A percentile compares a stretch with the other conserved stretches of the same genome.
These are phyloP conservation scores for Sardina pilchardus DNA, from an alignment of 2,113 vertebrate genomes.

Conservation along the genomic window DNA sequence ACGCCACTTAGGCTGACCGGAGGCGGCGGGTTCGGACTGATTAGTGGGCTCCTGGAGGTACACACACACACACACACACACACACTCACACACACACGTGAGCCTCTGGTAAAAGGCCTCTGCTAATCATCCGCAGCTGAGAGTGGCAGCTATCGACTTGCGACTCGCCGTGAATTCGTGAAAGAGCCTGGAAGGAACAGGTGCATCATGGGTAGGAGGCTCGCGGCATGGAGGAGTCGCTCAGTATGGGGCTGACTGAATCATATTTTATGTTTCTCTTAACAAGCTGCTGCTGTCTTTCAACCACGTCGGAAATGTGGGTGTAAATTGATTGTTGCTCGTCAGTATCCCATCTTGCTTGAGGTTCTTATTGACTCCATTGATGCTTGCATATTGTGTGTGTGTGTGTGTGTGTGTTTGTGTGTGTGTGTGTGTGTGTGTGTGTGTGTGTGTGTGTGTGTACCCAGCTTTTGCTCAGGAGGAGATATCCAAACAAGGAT, in stretches of 20 bases:
- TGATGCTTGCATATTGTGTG: neutral
- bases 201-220: neutral
- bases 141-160: conserved; percentile 23
- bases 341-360: neutral
- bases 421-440: neutral
- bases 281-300: neutral
- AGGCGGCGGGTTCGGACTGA: neutral
- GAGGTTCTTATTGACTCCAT: neutral
- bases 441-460: neutral
- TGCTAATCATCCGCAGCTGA: conserved; percentile 7
- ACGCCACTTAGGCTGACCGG: neutral
- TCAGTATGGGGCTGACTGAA: neutral
- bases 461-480: neutral
- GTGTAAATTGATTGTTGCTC: neutral
- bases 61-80: too few relatives aligned
- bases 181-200: neutral
- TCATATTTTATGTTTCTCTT: neutral
- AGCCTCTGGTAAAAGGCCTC: neutral
- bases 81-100: too few relatives aligned
- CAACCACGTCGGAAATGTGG: neutral
- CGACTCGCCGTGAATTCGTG: neutral
- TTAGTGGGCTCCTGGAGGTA: neutral
- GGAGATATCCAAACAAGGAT: neutral
- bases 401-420: conserved; percentile 2
- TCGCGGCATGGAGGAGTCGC: neutral